Conservation (phyloP, 2,113 vertebrate genomes). For the Sinocyclocheilus rhinocerous region DNA sequence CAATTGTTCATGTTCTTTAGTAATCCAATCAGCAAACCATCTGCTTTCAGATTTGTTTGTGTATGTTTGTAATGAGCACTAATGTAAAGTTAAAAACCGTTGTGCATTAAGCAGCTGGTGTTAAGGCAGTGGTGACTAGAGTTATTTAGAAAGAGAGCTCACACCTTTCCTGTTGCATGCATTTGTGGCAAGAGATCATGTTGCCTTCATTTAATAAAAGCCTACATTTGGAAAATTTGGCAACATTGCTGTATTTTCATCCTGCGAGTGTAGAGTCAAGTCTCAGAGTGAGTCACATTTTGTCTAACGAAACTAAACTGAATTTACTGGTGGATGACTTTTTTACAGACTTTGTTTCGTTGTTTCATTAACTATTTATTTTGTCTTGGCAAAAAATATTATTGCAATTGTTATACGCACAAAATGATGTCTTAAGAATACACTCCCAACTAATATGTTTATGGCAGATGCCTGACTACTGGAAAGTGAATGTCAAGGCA, state of each 20-base stretch:
- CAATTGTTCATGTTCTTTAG: background rate
- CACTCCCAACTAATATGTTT: background rate
- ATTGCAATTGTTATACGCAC: background rate
- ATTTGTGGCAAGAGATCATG: slow-evolving; percentile 13
- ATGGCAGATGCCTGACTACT: slow-evolving; percentile 24
- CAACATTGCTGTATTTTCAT: background rate
- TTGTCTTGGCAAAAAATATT: background rate
- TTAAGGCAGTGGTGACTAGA: slow-evolving; percentile 1
- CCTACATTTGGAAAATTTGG: background rate
- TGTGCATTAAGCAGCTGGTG: background rate
- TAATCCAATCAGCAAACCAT: slow-evolving; percentile 27
- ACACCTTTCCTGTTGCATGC: slow-evolving; percentile 13
- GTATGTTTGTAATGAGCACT: slow-evolving; percentile 35
- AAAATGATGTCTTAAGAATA: background rate
- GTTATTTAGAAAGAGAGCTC: background rate
- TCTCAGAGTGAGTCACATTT: background rate
- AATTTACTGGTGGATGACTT: background rate
- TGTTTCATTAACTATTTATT: background rate
- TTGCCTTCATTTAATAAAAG: background rate
- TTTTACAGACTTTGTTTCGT: background rate
- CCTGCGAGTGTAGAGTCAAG: background rate
- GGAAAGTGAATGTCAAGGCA: slow-evolving; percentile 9
- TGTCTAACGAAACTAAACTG: background rate
- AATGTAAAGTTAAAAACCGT: slow-evolving; percentile 20
- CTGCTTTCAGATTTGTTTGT: slow-evolving; percentile 32